Conservation (phyloP, 2,113 vertebrate genomes). For the Sorex fumeus region DNA sequence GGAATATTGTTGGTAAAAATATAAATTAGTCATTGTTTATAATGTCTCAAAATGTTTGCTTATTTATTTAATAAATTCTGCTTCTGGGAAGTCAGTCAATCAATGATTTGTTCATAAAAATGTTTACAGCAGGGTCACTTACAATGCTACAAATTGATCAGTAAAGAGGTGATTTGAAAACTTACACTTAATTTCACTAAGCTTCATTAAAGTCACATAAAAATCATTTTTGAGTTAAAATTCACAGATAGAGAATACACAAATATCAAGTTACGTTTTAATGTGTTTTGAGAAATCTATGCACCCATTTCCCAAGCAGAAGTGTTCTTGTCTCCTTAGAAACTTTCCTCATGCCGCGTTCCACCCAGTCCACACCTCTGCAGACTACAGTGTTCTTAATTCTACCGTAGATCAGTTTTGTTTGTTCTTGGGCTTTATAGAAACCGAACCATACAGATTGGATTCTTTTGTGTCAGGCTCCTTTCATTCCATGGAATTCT, state of each 20-base stretch:
- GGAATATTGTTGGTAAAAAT: not conserved
- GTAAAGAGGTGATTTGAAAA: not conserved
- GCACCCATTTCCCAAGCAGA: not conserved
- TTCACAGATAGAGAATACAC: not conserved
- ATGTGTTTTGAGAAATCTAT: not conserved
- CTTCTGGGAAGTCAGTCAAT: not conserved
- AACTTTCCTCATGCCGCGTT: not conserved
- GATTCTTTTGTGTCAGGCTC: not conserved
- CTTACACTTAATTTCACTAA: slow-evolving; percentile 15
- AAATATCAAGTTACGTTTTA: not conserved
- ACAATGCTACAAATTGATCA: not conserved
- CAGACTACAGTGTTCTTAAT: not conserved
- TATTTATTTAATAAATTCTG: slow-evolving; percentile 18
- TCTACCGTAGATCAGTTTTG: not conserved
- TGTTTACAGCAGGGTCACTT: not conserved
- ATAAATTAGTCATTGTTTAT: not conserved
- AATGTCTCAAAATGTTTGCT: slow-evolving; percentile 8
- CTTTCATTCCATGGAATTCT: not conserved
- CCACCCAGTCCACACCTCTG: not conserved
- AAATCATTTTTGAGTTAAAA: not conserved
- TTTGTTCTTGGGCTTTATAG: not conserved
- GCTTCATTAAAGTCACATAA: slow-evolving; percentile 23
- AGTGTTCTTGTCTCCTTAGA: not conserved
- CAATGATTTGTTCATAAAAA: not conserved
- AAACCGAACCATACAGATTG: not conserved